phyloP scores from a whole-genome alignment of 2,797 vertebrate genomes.

The Geotrypetes seraphini region DNA sequence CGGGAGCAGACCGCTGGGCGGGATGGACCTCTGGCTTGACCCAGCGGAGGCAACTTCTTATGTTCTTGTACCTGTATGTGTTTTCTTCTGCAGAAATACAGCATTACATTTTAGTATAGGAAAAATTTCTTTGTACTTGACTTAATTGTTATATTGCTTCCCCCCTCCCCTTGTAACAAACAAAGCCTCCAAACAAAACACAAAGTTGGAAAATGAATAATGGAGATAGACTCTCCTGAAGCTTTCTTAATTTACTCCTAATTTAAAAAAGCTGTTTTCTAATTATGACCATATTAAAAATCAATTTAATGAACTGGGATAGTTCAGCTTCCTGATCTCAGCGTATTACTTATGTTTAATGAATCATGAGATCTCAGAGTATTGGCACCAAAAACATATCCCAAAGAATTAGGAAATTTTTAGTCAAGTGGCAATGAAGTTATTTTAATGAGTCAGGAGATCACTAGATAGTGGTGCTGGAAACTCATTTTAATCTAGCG shows the following conservation, averaged over 20 bases:
- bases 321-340: constrained; percentile 11
- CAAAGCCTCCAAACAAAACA: neutral
- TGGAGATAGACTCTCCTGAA: neutral
- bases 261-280: constrained; percentile 1
- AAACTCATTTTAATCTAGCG: constrained; percentile 4
- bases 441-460: constrained; percentile 14
- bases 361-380: constrained; percentile 10
- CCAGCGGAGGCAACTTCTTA: no score
- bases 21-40: no score
- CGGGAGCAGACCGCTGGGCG: no score
- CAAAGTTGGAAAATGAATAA: neutral
- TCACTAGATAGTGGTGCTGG: constrained; percentile 1
- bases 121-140: constrained; percentile 5
- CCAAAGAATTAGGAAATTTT: constrained; percentile 7
- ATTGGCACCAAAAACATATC: constrained; percentile 2
- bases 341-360: constrained; percentile 4
- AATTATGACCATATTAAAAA: neutral
- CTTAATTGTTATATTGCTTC: neutral
- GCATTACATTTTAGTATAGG: no score
- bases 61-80: no score
- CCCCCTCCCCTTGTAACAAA: neutral
- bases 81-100: no score
- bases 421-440: constrained; percentile 1
- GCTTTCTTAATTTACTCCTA: constrained; percentile 11
- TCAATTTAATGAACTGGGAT: constrained; percentile 1